Conservation (phyloP, 1,140 invertebrate genomes). For the Palaemon carinicauda region DNA sequence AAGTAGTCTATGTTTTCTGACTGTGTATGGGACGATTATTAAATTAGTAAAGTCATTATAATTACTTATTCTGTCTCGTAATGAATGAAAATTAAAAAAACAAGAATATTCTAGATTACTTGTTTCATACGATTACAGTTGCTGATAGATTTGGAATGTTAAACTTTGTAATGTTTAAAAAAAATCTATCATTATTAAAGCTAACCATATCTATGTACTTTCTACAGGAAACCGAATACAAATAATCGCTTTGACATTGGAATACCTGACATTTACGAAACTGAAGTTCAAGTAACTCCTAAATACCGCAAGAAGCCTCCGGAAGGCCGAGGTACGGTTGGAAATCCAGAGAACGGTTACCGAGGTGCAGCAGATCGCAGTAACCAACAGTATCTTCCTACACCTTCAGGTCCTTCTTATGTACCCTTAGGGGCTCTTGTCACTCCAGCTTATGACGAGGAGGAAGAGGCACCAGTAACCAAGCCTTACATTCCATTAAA, state of each 20-base stretch:
- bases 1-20: no score
- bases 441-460: not conserved
- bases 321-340: not conserved
- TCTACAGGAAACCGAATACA: constrained; percentile 22
- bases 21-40: no score
- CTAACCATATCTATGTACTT: not conserved
- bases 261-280: constrained; percentile 56
- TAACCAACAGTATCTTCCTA: constrained; percentile 2
- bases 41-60: no score
- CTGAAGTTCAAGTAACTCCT: constrained; percentile 39
- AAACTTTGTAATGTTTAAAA: no score
- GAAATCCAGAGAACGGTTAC: no score
- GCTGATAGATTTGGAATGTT: no score
- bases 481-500: constrained; percentile 39
- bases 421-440: constrained; percentile 26
- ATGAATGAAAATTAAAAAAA: no score
- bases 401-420: not conserved
- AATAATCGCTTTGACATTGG: constrained; percentile 35
- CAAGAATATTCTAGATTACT: no score
- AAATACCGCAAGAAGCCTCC: constrained; percentile 5
- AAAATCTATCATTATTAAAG: not conserved
- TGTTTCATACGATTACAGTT: no score
- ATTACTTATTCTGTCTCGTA: no score
- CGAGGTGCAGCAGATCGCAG: constrained; percentile 24
- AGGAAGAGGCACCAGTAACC: not conserved